Percentiles rank a stretch among this genome's conserved stretches.
phyloP scores from a whole-genome alignment of 2,888 invertebrate genomes.

The Acanthococcus lagerstroemiae region DNA sequence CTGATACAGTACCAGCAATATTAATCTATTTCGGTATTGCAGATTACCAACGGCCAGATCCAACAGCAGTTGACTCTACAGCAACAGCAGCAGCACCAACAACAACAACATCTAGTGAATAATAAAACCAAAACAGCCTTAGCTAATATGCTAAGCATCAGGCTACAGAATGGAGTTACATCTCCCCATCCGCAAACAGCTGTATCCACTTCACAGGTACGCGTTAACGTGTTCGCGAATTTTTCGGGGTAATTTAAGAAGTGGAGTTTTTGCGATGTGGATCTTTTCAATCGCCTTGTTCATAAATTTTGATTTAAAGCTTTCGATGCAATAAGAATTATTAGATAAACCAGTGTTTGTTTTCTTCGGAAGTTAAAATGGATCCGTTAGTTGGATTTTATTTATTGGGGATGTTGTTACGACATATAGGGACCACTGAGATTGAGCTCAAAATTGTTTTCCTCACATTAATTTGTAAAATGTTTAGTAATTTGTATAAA shows the following conservation, averaged over 20 bases:
- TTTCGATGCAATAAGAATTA: no score
- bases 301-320: no score
- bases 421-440: background rate
- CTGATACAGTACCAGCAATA: no score
- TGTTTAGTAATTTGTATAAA: background rate
- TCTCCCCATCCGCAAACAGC: constrained; percentile 40
- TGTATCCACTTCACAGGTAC: constrained; percentile 15
- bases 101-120: constrained; percentile 51
- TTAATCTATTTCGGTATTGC: background rate
- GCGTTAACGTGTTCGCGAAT: no score
- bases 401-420: no score
- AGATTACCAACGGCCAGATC: background rate
- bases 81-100: constrained; percentile 33
- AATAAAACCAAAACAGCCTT: constrained; percentile 89
- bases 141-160: constrained; percentile 84
- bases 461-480: background rate
- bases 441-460: background rate
- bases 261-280: no score
- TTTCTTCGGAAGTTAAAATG: no score
- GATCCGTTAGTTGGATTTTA: no score
- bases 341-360: no score
- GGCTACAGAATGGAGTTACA: constrained; percentile 47
- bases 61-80: constrained; percentile 27
- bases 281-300: no score
- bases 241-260: no score